These are phyloP conservation scores for Caenorhabditis sinica DNA, from an alignment of 2,888 invertebrate genomes.

Conservation along the genomic window DNA sequence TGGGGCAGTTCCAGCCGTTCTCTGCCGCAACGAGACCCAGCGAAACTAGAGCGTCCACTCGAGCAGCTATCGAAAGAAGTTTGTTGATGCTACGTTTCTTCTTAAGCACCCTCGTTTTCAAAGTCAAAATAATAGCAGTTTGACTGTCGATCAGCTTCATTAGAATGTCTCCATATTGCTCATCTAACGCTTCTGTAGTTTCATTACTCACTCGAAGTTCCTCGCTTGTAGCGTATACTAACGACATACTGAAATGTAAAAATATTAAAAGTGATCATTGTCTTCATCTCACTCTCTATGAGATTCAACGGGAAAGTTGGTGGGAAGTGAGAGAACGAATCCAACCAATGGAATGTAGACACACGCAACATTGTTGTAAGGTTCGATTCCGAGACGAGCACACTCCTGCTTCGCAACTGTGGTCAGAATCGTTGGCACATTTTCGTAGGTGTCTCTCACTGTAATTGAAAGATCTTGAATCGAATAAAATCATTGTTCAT, in stretches of 20 bases:
- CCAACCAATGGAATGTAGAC: slow-evolving; percentile 87
- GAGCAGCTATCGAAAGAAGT: slow-evolving; percentile 87
- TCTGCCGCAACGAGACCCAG: slow-evolving; percentile 64
- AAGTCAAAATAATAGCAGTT: slow-evolving; percentile 86
- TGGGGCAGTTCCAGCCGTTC: slow-evolving; percentile 87
- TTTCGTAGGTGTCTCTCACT: slow-evolving; percentile 89
- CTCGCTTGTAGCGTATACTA: slow-evolving; percentile 54
- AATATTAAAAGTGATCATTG: neutral
- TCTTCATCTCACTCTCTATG: slow-evolving; percentile 53
- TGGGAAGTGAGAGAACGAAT: slow-evolving; percentile 89
- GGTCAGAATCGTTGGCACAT: slow-evolving; percentile 89
- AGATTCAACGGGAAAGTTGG: slow-evolving; percentile 74
- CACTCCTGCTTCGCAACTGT: slow-evolving; percentile 88
- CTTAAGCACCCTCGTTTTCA: slow-evolving; percentile 87
- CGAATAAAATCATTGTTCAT: neutral
- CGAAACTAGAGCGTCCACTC: slow-evolving; percentile 86
- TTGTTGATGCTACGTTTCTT: slow-evolving; percentile 86
- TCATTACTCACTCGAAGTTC: slow-evolving; percentile 88
- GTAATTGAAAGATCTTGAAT: slow-evolving; percentile 30
- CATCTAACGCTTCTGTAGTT: slow-evolving; percentile 88
- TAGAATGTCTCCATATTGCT: slow-evolving; percentile 89
- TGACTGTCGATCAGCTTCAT: slow-evolving; percentile 90
- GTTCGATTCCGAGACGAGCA: slow-evolving; percentile 63
- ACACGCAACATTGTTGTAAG: slow-evolving; percentile 83
- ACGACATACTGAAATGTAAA: slow-evolving; percentile 24